A percentile compares a stretch with the other conserved stretches of the same genome.
Conservation (phyloP, 1,140 invertebrate genomes). For the Diabrotica undecimpunctata region DNA sequence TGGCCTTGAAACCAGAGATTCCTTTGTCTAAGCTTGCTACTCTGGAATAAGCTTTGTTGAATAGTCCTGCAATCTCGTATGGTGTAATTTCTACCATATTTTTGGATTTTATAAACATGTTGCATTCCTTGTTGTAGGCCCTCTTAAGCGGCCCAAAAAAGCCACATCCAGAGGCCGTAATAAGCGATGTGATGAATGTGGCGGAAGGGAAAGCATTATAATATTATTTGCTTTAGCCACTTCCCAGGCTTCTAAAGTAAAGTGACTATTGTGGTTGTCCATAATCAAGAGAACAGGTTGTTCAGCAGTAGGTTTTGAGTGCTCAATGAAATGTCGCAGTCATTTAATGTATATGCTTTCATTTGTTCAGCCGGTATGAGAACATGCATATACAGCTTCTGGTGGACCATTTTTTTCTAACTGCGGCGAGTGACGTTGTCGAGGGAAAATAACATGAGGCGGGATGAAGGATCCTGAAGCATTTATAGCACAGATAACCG, state of each 20-base stretch:
- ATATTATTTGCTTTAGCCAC: constrained; percentile 12
- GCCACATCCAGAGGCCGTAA: too few relatives aligned
- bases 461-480: constrained; percentile 41
- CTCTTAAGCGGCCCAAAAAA: too few relatives aligned
- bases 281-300: constrained; percentile 38
- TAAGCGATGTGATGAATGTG: constrained; percentile 1
- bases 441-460: constrained; percentile 46
- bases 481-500: constrained; percentile 43
- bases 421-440: constrained; percentile 10
- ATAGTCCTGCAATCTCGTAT: too few relatives aligned
- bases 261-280: constrained; percentile 34
- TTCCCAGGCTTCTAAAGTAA: not conserved
- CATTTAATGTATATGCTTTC: constrained; percentile 40
- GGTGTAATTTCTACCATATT: too few relatives aligned
- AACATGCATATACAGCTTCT: constrained; percentile 38
- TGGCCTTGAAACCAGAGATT: too few relatives aligned
- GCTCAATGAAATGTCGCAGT: constrained; percentile 42
- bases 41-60: too few relatives aligned
- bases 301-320: constrained; percentile 37
- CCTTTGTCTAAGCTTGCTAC: too few relatives aligned
- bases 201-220: not conserved
- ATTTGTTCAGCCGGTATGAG: constrained; percentile 45
- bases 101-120: too few relatives aligned
- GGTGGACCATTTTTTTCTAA: constrained; percentile 40
- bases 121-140: too few relatives aligned